Conservation (phyloP, 2,888 invertebrate genomes). For the Leptinotarsa rubiginosa region DNA sequence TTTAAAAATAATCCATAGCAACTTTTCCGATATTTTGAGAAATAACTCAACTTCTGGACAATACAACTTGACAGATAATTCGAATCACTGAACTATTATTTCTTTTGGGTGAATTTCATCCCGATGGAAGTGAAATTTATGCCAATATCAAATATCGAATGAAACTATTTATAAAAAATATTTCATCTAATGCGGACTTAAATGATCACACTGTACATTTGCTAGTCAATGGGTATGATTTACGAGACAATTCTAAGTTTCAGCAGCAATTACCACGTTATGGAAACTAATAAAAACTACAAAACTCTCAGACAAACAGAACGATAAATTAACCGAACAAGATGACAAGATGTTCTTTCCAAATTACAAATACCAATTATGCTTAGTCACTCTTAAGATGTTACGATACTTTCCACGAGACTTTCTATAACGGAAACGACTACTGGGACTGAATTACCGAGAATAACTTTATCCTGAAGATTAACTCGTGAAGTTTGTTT, state of each 20-base stretch:
- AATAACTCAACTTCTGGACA: no score
- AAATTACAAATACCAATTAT: constrained; percentile 4
- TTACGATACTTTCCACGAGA: not conserved
- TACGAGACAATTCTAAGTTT: not conserved
- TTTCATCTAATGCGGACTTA: no score
- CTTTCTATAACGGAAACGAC: constrained; percentile 1
- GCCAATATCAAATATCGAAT: no score
- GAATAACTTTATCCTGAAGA: not conserved
- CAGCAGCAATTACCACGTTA: not conserved
- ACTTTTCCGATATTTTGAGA: no score
- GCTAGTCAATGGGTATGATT: not conserved
- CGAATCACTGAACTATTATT: no score
- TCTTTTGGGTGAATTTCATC: no score
- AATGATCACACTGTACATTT: no score
- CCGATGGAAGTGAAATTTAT: no score
- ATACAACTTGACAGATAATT: no score
- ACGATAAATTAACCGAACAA: not conserved
- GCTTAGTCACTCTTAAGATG: constrained; percentile 6
- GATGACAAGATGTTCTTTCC: constrained; percentile 12
- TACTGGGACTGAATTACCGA: not conserved
- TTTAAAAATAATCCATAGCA: no score
- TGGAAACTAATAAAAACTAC: constrained; percentile 11
- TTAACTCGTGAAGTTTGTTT: constrained; percentile 8
- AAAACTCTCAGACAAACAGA: not conserved
- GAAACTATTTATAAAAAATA: no score